These are phyloP conservation scores for Psittacara wagleri DNA, from an alignment of 2,113 vertebrate genomes.

Conservation along the genomic window DNA sequence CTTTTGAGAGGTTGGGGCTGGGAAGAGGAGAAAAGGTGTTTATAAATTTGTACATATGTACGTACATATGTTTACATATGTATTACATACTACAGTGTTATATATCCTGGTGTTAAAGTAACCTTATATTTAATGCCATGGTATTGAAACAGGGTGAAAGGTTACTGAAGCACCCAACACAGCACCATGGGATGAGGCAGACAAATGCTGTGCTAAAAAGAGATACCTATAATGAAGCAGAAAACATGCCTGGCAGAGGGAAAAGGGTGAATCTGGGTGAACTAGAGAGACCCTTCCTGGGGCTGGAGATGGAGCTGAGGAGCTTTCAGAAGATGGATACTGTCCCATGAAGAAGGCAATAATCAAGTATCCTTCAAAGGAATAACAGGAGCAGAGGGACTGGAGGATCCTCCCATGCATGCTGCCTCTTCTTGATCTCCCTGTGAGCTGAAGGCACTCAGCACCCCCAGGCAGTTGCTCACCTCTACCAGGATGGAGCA, in stretches of 20 bases:
- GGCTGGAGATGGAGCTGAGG: neutral
- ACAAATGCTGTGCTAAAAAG: neutral
- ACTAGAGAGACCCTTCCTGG: neutral
- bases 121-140: neutral
- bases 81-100: too few species aligned
- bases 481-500: neutral
- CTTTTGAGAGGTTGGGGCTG: neutral
- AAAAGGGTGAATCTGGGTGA: neutral
- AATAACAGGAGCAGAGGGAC: neutral
- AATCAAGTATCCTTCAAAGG: neutral
- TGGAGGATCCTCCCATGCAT: neutral
- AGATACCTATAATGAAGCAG: neutral
- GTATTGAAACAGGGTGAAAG: neutral
- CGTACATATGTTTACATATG: too few species aligned
- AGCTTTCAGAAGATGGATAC: neutral
- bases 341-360: rapidly evolving
- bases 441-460: neutral
- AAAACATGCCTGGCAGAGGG: neutral
- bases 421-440: neutral
- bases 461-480: neutral
- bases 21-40: neutral
- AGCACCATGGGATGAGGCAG: neutral
- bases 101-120: neutral
- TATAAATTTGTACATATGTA: neutral
- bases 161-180: neutral